A percentile compares a stretch with the other conserved stretches of the same genome.
phyloP scores from a whole-genome alignment of 2,113 vertebrate species.

The Python bivittatus region DNA sequence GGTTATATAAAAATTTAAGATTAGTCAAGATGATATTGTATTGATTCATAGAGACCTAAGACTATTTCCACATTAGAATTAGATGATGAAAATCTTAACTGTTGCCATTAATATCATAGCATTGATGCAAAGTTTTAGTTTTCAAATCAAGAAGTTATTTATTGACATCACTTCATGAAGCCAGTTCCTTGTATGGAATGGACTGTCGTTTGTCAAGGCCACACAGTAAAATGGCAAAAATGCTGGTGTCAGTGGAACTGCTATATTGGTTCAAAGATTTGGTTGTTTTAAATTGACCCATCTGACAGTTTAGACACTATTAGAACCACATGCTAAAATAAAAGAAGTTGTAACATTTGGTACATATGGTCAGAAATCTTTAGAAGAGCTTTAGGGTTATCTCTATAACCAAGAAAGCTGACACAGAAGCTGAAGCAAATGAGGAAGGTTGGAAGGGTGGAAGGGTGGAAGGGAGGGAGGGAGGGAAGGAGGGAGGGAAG shows the following conservation, averaged over 20 bases:
- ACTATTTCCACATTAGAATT: not conserved
- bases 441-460: too few relatives aligned
- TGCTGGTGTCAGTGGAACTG: slow-evolving; percentile 52
- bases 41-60: not conserved
- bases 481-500: too few relatives aligned
- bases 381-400: too few relatives aligned
- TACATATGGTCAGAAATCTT: too few relatives aligned
- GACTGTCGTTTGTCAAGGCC: slow-evolving; percentile 52
- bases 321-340: slow-evolving; percentile 10
- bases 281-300: slow-evolving; percentile 10
- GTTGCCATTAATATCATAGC: slow-evolving; percentile 27
- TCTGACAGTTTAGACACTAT: slow-evolving; percentile 31
- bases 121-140: slow-evolving; percentile 39
- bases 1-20: not conserved
- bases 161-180: slow-evolving; percentile 33
- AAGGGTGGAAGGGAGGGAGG: too few relatives aligned
- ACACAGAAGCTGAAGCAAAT: too few relatives aligned
- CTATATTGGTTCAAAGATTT: slow-evolving; percentile 50
- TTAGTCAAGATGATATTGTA: not conserved
- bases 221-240: slow-evolving; percentile 46
- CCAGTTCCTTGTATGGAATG: slow-evolving; percentile 44
- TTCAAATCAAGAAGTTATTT: slow-evolving; percentile 47
- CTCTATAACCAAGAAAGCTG: too few relatives aligned
- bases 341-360: too few relatives aligned
- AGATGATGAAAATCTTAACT: not conserved